These are phyloP conservation scores for Phyllotis vaccarum DNA, from an alignment of 2,797 vertebrate species.

Conservation along the genomic window DNA sequence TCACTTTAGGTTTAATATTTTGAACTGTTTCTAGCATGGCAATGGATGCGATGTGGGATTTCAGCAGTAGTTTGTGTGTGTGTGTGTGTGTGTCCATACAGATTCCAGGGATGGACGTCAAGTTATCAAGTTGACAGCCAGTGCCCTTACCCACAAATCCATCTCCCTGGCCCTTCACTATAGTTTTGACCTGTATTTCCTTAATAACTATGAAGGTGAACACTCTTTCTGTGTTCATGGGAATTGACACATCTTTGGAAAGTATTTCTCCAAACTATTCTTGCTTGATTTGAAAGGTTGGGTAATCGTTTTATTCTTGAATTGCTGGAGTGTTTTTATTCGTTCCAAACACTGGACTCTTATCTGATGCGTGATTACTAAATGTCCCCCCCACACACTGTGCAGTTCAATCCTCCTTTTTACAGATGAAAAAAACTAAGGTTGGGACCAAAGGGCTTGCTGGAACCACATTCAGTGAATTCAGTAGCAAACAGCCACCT, in stretches of 20 bases:
- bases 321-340: conserved; percentile 22
- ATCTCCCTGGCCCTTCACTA: background rate
- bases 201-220: conserved; percentile 11
- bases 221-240: conserved; percentile 32
- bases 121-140: background rate
- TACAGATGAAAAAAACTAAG: conserved; percentile 36
- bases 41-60: background rate
- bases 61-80: background rate
- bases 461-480: conserved; percentile 12
- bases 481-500: conserved; percentile 35
- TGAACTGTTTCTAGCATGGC: background rate
- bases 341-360: background rate
- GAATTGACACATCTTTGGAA: conserved; percentile 1
- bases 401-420: background rate
- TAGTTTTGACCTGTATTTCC: conserved; percentile 26
- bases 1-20: background rate
- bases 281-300: conserved; percentile 14
- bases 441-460: background rate
- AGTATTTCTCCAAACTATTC: conserved; percentile 45
- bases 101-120: background rate
- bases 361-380: conserved; percentile 12
- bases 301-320: conserved; percentile 34
- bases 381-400: conserved; percentile 41
- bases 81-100: background rate
- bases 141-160: background rate